Conservation (phyloP, 2,797 vertebrate genomes). For the Myotis pilosus region DNA sequence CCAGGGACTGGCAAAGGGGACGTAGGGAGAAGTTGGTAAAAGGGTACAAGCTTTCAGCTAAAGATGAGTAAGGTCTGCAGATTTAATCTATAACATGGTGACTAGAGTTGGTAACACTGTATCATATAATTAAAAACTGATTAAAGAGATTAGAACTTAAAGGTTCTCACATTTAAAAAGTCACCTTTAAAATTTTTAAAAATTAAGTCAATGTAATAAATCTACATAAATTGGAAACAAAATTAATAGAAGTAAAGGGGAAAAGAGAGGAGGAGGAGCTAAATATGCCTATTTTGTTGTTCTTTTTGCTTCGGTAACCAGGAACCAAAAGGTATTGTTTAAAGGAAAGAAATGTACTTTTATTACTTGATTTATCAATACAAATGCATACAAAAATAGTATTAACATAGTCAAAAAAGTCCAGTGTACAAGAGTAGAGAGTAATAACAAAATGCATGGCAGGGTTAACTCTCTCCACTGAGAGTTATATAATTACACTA, state of each 20-base stretch:
- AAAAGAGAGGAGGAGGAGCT: neutral
- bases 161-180: neutral
- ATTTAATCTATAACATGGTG: neutral
- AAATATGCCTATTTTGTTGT: neutral
- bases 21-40: neutral
- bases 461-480: neutral
- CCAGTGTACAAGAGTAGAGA: neutral
- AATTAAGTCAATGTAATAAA: neutral
- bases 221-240: neutral
- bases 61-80: neutral
- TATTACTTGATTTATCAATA: neutral
- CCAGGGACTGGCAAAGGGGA: neutral
- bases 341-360: conserved; percentile 2
- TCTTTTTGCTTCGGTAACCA: neutral
- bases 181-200: neutral
- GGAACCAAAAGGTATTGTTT: neutral
- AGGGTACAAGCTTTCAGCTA: neutral
- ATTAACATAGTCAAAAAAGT: neutral
- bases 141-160: neutral
- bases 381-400: neutral
- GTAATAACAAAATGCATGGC: neutral
- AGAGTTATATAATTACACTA: neutral
- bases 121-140: neutral
- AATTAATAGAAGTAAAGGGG: neutral
- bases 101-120: neutral